Base-by-base conservation (phyloP, 2,888 invertebrate genomes). In the Hydriomena furcata region DNA sequence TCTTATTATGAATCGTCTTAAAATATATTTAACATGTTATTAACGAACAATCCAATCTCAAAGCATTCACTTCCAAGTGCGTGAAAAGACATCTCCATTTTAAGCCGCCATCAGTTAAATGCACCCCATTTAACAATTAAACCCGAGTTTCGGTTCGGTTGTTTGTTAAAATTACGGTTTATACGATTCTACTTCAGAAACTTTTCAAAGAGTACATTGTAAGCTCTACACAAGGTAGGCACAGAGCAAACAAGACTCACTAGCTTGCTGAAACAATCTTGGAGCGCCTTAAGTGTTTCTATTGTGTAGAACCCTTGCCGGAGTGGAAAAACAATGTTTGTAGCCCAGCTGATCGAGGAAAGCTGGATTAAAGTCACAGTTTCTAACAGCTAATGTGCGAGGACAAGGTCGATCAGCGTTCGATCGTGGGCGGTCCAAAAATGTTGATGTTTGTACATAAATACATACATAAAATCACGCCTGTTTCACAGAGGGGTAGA, bases 241-340 rank as follows among this genome's bases (percentile, higher is more conserved):
- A 30, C 36, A 31, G 11, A 23, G 45, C 46, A 52, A 47, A 47
- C 52, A 52, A 49, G 44, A 24, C 49, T 57, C 55, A 55, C 50
- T 52, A 55, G 53, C 46, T 46, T 27, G 31, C 45, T 60, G 46
- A 20, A 57, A 49, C 38, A 34, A 47, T 47, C 57, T 55, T 41
- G 51, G 54, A 44, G 52, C 38, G 43, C 6, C 62, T 69, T 62
- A 71, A 79, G 76, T 74, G 71, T 67, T 67, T 25, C 71, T 55
- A 77, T 79, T 76, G 79, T 79, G 65, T 44, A 51, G 52, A 64
- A 67, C 68, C 72, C 73, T 67, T 68, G 68, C 68, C 58, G 52
- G 53, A 61, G 63, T 63, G 65, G 59, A 53, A 60, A 64, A 73
- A 75, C 76, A 75, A 75, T 66, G 72, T 61, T 58, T 43, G 40